These are phyloP conservation scores for Phasia obesa DNA, from an alignment of 2,888 invertebrate species.

Conservation along the genomic window DNA sequence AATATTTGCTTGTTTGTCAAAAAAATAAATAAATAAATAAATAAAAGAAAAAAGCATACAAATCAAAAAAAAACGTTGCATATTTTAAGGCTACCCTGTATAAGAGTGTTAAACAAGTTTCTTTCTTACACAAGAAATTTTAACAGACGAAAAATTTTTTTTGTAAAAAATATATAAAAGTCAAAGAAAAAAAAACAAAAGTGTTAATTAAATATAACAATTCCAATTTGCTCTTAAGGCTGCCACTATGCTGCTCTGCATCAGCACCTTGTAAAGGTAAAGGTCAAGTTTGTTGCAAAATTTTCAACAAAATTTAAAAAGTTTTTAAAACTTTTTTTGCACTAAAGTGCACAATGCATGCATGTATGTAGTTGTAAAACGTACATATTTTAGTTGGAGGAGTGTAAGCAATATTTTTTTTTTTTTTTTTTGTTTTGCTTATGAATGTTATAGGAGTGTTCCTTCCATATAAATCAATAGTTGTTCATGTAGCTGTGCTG, in stretches of 20 bases:
- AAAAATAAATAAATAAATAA: too few relatives aligned
- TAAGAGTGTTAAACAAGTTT: neutral
- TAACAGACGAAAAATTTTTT: too few relatives aligned
- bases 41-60: neutral
- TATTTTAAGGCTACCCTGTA: constrained; percentile 47
- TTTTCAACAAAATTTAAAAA: neutral
- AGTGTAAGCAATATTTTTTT: constrained; percentile 11
- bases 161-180: too few relatives aligned
- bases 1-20: neutral
- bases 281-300: constrained; percentile 55
- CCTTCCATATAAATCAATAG: constrained; percentile 45
- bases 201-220: neutral
- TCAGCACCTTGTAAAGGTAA: constrained; percentile 58
- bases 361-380: neutral
- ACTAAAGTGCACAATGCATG: neutral
- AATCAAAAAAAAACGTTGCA: constrained; percentile 51
- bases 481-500: neutral
- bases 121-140: neutral
- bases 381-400: constrained; percentile 6
- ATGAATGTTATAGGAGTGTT: constrained; percentile 24
- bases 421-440: too few relatives aligned
- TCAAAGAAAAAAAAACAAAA: too few relatives aligned
- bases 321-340: neutral
- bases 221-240: neutral
- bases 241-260: constrained; percentile 3